phyloP scores from a whole-genome alignment of 2,113 vertebrate species.

The Percina caprodes region DNA sequence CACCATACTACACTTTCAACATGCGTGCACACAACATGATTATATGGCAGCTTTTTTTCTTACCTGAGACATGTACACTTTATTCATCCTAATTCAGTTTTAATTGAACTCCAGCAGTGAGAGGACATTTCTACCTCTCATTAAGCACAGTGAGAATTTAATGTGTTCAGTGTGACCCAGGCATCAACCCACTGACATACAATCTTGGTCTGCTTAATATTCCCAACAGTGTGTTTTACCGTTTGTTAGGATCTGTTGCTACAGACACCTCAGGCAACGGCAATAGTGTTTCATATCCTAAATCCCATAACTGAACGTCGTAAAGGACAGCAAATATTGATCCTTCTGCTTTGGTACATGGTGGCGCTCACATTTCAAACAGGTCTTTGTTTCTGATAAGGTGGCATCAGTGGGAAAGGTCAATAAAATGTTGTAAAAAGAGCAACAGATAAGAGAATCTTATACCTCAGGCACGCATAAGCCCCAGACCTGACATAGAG shows the following conservation, averaged over 20 bases:
- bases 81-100: slow-evolving; percentile 43
- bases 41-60: slow-evolving; percentile 5
- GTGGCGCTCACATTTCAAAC: slow-evolving; percentile 27
- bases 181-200: slow-evolving; percentile 35
- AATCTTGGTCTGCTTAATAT: slow-evolving; percentile 27
- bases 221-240: slow-evolving; percentile 38
- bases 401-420: slow-evolving; percentile 41
- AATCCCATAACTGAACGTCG: slow-evolving; percentile 35
- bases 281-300: slow-evolving; percentile 73
- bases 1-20: neutral
- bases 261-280: slow-evolving; percentile 43
- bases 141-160: slow-evolving; percentile 14
- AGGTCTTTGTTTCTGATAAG: slow-evolving; percentile 52
- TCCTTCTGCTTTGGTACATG: slow-evolving; percentile 34
- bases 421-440: slow-evolving; percentile 46
- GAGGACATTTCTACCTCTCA: slow-evolving; percentile 48
- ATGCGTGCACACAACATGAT: neutral
- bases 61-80: slow-evolving; percentile 14
- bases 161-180: slow-evolving; percentile 45
- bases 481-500: neutral
- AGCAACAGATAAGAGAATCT: slow-evolving; percentile 33
- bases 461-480: neutral
- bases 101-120: slow-evolving; percentile 29
- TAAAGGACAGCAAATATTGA: slow-evolving; percentile 82
- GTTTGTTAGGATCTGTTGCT: slow-evolving; percentile 56